phyloP scores from a whole-genome alignment of 2,113 vertebrate genomes.

The Spheniscus mendiculus region DNA sequence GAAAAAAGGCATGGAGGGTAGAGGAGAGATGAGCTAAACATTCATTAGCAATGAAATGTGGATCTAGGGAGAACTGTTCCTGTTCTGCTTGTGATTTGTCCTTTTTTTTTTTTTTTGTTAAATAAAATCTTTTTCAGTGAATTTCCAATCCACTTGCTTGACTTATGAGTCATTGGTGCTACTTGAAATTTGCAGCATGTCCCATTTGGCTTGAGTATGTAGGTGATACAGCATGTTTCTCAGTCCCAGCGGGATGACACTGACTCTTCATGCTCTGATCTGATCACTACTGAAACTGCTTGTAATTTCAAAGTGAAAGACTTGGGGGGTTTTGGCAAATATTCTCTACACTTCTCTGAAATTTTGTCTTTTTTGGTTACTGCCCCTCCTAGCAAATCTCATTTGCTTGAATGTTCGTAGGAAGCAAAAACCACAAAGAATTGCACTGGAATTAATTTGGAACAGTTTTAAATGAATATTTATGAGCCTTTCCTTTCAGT shows the following conservation, averaged over 20 bases:
- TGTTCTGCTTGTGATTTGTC: neutral
- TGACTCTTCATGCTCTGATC: neutral
- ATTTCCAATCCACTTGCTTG: slow-evolving; percentile 22
- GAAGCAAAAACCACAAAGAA: neutral
- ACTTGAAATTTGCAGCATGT: neutral
- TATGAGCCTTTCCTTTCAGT: neutral
- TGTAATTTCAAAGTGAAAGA: neutral
- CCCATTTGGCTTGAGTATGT: neutral
- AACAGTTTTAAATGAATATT: neutral
- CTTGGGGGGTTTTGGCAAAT: neutral
- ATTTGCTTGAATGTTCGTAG: neutral
- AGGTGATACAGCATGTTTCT: neutral
- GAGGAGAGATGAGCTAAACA: neutral
- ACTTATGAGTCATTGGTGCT: neutral
- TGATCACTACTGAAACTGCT: neutral
- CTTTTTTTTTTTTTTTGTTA: neutral
- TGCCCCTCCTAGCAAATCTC: neutral
- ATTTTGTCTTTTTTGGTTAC: neutral
- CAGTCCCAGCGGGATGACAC: neutral
- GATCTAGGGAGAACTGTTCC: neutral
- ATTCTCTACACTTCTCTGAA: neutral
- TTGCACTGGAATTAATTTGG: neutral
- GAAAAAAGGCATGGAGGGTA: neutral
- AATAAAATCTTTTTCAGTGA: neutral
- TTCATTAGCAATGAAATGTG: neutral